Evolutionary conservation across 2,113 vertebrate species (phyloP), one percentile per base, ranked within the genome.

Genomic region (Perca flavescens): DNA sequence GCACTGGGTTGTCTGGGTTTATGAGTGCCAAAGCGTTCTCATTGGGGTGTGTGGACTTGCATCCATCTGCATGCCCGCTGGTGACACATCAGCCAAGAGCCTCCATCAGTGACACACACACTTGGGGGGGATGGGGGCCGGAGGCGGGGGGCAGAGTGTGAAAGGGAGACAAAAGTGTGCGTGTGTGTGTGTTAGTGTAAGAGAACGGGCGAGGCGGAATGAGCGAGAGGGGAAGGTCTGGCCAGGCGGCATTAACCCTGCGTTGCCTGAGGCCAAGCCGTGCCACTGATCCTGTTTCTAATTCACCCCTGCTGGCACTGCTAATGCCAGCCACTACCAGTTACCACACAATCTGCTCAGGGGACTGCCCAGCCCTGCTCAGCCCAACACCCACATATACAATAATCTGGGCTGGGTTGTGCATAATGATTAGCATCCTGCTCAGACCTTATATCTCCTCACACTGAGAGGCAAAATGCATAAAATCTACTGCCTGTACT

Each of bases 11-110:
- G 62, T 79, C 34, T 73, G 83, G 63, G 56, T 61, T 62, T 58
- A 50, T 62, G 46, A 54, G 77, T 83, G 83, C 89, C 88, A 87
- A 72, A 76, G 72, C 69, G 85, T 88, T 88, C 85, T 91, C 88
- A 62, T 85, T 74, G 74, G 83, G 79, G 86, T 88, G 81, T 87
- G 91, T 89, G 92, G 90, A 90, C 89, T 91, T 80, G 89, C 81
- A 91, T 94, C 93, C 92, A 94, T 94, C 94, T 95, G 90, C 85
- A 87, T 92, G 91, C 91, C 91, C 89, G 85, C 88, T 91, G 87
- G 91, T 93, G 89, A 90, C 92, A 94, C 92, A 94, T 93, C 93
- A 94, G 89, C 91, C 90, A 91, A 92, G 84, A 88, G 79, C 86
- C 88, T 88, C 94, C 87, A 87, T 93, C 90, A 91, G 83, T 92